These are phyloP conservation scores for Gastrophryne carolinensis DNA, from an alignment of 2,797 vertebrate genomes.

Conservation along the genomic window DNA sequence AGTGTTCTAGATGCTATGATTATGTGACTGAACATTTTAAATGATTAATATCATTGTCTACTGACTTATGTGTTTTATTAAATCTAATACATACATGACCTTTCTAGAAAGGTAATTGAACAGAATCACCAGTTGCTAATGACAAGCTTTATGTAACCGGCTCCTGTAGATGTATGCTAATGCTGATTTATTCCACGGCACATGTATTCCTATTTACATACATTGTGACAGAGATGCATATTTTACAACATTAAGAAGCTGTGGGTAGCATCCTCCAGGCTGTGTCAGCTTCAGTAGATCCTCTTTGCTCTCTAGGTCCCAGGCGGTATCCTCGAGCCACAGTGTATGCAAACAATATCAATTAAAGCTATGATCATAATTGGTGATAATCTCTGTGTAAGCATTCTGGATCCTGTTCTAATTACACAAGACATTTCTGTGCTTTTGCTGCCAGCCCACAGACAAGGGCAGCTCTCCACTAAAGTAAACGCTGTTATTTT, in stretches of 20 bases:
- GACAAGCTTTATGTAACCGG: background rate
- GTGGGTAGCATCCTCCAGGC: slow-evolving; percentile 21
- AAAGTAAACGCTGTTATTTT: slow-evolving; percentile 45
- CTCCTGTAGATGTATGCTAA: too few relatives aligned
- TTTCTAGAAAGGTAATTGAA: background rate
- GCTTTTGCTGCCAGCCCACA: slow-evolving; percentile 24
- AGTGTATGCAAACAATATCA: slow-evolving; percentile 53
- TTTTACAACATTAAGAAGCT: slow-evolving; percentile 12
- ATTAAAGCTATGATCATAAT: slow-evolving; percentile 53
- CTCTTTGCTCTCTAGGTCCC: slow-evolving; percentile 19
- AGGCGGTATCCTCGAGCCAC: slow-evolving; percentile 37
- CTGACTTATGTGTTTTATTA: too few relatives aligned
- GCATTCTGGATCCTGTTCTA: slow-evolving; percentile 44
- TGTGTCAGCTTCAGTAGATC: slow-evolving; percentile 35
- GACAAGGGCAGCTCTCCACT: slow-evolving; percentile 45
- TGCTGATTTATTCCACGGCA: background rate
- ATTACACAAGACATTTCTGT: slow-evolving; percentile 47
- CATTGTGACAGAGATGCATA: slow-evolving; percentile 16
- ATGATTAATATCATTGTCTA: too few relatives aligned
- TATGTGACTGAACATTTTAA: too few relatives aligned
- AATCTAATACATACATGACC: background rate
- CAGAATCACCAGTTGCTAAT: background rate
- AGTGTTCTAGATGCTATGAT: too few relatives aligned
- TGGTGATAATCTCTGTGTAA: slow-evolving; percentile 54
- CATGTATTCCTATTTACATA: slow-evolving; percentile 9